phyloP scores from a whole-genome alignment of 1,140 invertebrate species.

The Lethocerus indicus region DNA sequence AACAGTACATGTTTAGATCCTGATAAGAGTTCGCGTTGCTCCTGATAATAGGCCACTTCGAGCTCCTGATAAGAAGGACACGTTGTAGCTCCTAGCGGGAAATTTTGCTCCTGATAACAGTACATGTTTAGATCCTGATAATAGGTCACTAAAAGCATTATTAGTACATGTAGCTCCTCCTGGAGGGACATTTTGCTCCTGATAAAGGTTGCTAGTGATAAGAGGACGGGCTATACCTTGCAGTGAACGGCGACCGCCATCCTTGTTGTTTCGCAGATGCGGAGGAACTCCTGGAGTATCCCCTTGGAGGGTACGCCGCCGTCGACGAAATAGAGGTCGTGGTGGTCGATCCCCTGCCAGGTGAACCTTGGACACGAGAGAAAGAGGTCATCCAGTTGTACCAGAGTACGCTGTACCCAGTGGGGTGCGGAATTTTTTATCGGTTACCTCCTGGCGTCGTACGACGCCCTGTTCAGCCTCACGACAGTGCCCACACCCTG shows the following conservation, averaged over 20 bases:
- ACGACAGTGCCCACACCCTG: slow-evolving; percentile 88
- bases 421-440: too few species aligned
- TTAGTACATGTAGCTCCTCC: background rate
- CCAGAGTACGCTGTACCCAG: too few species aligned
- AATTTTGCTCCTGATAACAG: too few species aligned
- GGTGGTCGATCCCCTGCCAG: slow-evolving; percentile 84
- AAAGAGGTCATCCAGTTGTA: too few species aligned
- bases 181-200: background rate
- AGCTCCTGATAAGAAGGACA: too few species aligned
- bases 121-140: background rate
- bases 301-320: slow-evolving; percentile 82
- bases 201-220: background rate
- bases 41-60: too few species aligned
- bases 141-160: background rate
- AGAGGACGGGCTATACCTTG: slow-evolving; percentile 46
- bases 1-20: too few species aligned
- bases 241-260: slow-evolving; percentile 95
- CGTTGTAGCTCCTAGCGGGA: too few species aligned
- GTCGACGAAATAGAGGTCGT: slow-evolving; percentile 93
- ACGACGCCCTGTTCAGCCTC: slow-evolving; percentile 85
- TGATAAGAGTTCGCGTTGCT: too few species aligned
- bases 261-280: slow-evolving; percentile 67
- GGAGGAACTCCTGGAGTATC: slow-evolving; percentile 80
- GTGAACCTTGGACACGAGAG: too few species aligned
- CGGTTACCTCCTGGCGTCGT: slow-evolving; percentile 57